Percentiles rank a stretch among this genome's conserved stretches.
Evolutionary conservation across 2,888 invertebrate genomes (phyloP).

Genomic region (Eulithis testata): DNA sequence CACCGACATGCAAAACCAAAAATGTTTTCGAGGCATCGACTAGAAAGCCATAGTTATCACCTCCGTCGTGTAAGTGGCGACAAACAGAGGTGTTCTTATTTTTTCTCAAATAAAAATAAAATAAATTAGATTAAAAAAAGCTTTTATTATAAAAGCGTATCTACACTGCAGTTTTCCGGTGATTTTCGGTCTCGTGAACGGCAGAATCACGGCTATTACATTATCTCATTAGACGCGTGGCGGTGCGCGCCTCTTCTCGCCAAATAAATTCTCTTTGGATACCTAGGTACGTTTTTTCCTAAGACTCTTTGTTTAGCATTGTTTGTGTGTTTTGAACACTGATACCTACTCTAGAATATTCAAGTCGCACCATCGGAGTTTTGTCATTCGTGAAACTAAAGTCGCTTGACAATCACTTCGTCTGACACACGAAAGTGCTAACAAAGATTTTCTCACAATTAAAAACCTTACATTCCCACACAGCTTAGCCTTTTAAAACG

Average conservation of each 20-base stretch:
- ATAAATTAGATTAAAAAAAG: background rate
- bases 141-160: constrained; percentile 44
- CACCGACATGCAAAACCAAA: too few species aligned
- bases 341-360: constrained; percentile 7
- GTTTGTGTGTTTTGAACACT: constrained; percentile 6
- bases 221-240: constrained; percentile 82
- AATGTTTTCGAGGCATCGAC: too few species aligned
- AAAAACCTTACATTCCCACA: constrained; percentile 27
- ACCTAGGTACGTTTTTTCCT: constrained; percentile 65
- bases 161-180: constrained; percentile 72
- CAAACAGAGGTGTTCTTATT: background rate
- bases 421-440: too few species aligned
- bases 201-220: constrained; percentile 81
- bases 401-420: too few species aligned
- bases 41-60: too few species aligned
- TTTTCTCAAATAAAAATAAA: constrained; percentile 4
- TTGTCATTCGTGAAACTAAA: too few species aligned
- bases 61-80: background rate
- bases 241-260: constrained; percentile 69
- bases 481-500: constrained; percentile 26
- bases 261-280: constrained; percentile 77
- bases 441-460: constrained; percentile 10
- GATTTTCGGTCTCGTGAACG: constrained; percentile 75
- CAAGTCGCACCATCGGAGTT: too few species aligned
- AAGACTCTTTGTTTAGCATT: constrained; percentile 28